Evolutionary conservation across 2,113 vertebrate species (phyloP).

Genomic region (Salvelinus fontinalis): DNA sequence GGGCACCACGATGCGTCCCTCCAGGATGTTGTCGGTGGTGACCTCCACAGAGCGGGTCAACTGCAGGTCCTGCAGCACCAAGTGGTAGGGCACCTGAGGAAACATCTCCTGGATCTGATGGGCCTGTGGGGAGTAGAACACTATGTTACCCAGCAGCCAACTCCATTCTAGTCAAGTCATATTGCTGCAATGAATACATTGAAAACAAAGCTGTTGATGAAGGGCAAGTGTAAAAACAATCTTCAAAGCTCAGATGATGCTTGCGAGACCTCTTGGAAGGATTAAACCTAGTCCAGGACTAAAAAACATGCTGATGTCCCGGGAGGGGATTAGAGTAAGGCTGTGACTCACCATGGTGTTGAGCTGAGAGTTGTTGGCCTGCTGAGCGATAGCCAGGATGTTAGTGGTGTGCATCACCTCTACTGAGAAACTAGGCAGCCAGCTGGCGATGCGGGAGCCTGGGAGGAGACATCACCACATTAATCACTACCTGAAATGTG

Average conservation of each 20-base stretch:
- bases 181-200: background rate
- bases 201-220: background rate
- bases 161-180: background rate
- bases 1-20: constrained; percentile 94
- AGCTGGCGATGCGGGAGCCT: constrained; percentile 98
- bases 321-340: background rate
- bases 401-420: constrained; percentile 99
- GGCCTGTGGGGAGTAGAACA: constrained; percentile 72
- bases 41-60: constrained; percentile 94
- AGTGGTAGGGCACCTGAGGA: constrained; percentile 95
- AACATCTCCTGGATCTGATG: constrained; percentile 99
- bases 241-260: no score
- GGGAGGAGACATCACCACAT: background rate
- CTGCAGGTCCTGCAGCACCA: constrained; percentile 96
- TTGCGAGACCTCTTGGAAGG: no score
- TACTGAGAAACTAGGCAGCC: constrained; percentile 97
- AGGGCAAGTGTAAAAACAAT: background rate
- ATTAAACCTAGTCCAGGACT: no score
- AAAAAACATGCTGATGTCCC: no score
- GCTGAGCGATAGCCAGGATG: constrained; percentile 89
- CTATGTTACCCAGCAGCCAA: background rate
- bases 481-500: background rate
- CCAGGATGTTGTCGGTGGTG: constrained; percentile 97
- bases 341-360: constrained; percentile 88
- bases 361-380: constrained; percentile 96